Conservation (phyloP, 2,113 vertebrate species). For the Toxotes chatareus region DNA sequence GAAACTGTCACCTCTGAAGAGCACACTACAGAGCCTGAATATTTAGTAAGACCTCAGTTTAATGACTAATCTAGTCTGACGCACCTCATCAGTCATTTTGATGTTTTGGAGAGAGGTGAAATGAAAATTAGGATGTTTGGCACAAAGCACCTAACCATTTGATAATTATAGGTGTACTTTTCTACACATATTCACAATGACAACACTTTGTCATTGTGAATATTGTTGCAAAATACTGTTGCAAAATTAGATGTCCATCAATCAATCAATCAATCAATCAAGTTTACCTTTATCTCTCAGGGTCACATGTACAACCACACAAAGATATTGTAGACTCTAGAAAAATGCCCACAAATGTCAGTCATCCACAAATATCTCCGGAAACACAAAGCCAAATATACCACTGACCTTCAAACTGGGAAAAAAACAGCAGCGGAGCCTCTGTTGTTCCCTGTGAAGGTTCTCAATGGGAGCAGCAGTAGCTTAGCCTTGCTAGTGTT, state of each 20-base stretch:
- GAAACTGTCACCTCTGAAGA: constrained; percentile 5
- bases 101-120: constrained; percentile 19
- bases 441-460: constrained; percentile 42
- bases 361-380: constrained; percentile 1
- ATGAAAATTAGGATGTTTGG: constrained; percentile 34
- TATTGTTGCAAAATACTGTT: too few relatives aligned
- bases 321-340: neutral
- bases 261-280: constrained; percentile 28
- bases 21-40: constrained; percentile 15
- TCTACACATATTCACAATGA: neutral
- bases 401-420: constrained; percentile 39
- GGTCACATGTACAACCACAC: neutral
- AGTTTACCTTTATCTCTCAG: neutral
- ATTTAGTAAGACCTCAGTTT: constrained; percentile 29
- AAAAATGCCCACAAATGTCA: constrained; percentile 20
- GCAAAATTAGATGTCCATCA: constrained; percentile 22
- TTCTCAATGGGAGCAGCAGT: constrained; percentile 18
- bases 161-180: constrained; percentile 1
- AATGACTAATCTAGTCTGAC: constrained; percentile 46
- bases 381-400: constrained; percentile 24
- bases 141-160: constrained; percentile 16
- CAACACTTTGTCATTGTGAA: too few relatives aligned
- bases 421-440: constrained; percentile 1
- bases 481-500: constrained; percentile 26
- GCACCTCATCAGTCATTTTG: constrained; percentile 49